Evolutionary conservation across 2,113 vertebrate genomes (phyloP).

Genomic region (Aptenodytes forsteri): DNA sequence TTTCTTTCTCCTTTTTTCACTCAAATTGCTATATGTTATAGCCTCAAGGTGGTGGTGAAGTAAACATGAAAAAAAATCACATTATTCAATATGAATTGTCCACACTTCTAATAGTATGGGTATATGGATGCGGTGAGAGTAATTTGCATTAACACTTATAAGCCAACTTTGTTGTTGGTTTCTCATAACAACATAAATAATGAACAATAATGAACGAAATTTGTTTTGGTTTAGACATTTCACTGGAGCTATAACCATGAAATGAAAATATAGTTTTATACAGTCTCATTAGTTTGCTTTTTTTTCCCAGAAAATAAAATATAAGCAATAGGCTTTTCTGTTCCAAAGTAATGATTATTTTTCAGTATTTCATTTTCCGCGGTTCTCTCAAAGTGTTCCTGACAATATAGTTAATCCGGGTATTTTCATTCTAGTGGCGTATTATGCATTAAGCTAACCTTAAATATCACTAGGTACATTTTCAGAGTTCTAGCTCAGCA

Average conservation of each 20-base stretch:
- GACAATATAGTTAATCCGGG: neutral
- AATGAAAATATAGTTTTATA: conserved; percentile 34
- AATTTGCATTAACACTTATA: conserved; percentile 23
- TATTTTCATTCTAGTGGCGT: neutral
- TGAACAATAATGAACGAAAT: conserved; percentile 46
- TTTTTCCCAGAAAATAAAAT: neutral
- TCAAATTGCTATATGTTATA: neutral
- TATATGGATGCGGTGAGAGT: neutral
- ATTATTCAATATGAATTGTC: neutral
- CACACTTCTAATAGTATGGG: neutral
- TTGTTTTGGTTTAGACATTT: conserved; percentile 39
- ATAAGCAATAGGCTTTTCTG: neutral
- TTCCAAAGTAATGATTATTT: conserved; percentile 7
- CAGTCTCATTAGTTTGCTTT: neutral
- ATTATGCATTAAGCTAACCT: neutral
- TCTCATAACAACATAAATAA: conserved; percentile 51
- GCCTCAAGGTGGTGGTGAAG: neutral
- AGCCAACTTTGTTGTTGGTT: neutral
- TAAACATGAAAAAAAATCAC: neutral
- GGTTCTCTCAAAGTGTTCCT: neutral
- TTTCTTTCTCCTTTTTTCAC: neutral
- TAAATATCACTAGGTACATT: neutral
- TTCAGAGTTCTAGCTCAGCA: neutral
- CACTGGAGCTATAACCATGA: conserved; percentile 36
- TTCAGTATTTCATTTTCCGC: conserved; percentile 17